These are phyloP conservation scores for Heliothis virescens DNA, from an alignment of 1,140 invertebrate species.

Conservation along the genomic window DNA sequence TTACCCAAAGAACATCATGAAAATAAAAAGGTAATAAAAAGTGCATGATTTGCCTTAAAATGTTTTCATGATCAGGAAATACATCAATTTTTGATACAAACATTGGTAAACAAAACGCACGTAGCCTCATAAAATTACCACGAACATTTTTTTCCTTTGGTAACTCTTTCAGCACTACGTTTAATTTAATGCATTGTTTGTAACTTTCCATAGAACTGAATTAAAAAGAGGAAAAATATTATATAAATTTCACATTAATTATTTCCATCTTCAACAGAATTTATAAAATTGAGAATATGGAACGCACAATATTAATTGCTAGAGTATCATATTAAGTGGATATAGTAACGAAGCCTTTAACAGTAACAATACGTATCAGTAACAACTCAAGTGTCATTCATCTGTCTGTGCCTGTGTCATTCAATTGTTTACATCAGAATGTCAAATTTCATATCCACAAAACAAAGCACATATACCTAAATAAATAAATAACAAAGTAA, in stretches of 20 bases:
- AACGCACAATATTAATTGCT: too few species aligned
- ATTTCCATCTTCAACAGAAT: too few species aligned
- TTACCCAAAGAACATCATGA: too few species aligned
- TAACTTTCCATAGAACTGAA: neutral
- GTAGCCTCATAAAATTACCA: neutral
- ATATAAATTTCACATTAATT: too few species aligned
- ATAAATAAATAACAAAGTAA: neutral
- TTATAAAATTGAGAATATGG: too few species aligned
- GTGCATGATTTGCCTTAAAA: neutral
- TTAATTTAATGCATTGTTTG: neutral
- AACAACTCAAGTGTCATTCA: too few species aligned
- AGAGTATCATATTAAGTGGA: too few species aligned
- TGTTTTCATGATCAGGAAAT: neutral
- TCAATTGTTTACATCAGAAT: constrained; percentile 6
- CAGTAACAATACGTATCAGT: neutral
- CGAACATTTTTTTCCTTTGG: neutral
- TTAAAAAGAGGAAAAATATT: neutral
- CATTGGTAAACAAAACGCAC: constrained; percentile 1
- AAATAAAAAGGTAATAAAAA: neutral
- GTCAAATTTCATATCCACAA: neutral
- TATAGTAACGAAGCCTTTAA: neutral
- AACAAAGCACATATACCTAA: neutral
- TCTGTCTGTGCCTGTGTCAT: neutral
- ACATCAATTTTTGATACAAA: too few species aligned
- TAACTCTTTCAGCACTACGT: neutral